These are phyloP conservation scores for Nyleta sp. DNA, from an alignment of 2,888 invertebrate species.

Conservation along the genomic window DNA sequence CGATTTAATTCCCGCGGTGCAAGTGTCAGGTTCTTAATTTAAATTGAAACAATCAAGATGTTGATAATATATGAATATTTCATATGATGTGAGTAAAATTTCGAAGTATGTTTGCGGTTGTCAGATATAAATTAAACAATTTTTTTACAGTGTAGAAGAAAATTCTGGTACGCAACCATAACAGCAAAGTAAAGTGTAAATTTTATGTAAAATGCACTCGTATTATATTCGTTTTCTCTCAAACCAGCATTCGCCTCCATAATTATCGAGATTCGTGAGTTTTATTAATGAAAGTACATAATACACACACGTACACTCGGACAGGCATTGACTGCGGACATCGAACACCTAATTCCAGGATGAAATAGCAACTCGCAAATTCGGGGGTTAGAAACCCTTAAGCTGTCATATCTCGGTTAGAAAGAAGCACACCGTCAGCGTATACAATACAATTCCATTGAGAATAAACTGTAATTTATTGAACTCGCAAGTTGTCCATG, in stretches of 20 bases:
- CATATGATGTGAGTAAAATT: too few relatives aligned
- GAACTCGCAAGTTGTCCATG: slow-evolving; percentile 34
- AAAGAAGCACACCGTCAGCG: slow-evolving; percentile 55
- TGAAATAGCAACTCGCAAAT: slow-evolving; percentile 55
- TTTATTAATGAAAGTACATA: slow-evolving; percentile 23
- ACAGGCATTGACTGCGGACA: slow-evolving; percentile 39
- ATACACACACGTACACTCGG: neutral
- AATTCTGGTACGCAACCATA: too few relatives aligned
- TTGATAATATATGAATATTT: too few relatives aligned
- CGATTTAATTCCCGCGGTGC: too few relatives aligned
- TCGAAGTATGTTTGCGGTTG: too few relatives aligned
- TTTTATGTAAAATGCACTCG: too few relatives aligned
- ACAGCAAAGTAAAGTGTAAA: too few relatives aligned
- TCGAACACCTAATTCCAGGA: slow-evolving; percentile 59
- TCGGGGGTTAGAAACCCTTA: slow-evolving; percentile 50
- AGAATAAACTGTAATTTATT: slow-evolving; percentile 57
- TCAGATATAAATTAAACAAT: too few relatives aligned
- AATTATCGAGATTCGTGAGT: slow-evolving; percentile 4
- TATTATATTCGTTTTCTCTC: too few relatives aligned
- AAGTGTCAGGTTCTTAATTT: too few relatives aligned
- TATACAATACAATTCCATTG: slow-evolving; percentile 61
- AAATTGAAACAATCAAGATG: too few relatives aligned
- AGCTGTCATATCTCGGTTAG: slow-evolving; percentile 50
- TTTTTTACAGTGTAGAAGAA: too few relatives aligned
- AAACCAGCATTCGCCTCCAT: neutral